A percentile compares a stretch with the other conserved stretches of the same genome.
Conservation (phyloP, 1,140 invertebrate species). For the Paraescarpia echinospica region DNA sequence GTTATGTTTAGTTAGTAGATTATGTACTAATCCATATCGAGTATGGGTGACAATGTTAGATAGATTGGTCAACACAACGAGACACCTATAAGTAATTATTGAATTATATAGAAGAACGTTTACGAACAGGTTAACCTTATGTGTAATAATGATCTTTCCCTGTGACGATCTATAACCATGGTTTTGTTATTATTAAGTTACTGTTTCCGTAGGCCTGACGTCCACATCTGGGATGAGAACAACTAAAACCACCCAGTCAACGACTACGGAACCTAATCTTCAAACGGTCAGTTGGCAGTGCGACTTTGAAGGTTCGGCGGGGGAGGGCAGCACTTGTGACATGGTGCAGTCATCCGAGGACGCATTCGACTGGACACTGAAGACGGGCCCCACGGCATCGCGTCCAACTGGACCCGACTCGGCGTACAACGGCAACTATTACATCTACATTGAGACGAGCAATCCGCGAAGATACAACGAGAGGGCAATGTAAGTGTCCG, state of each 20-base stretch:
- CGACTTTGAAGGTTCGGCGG: not conserved
- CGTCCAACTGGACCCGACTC: constrained; percentile 16
- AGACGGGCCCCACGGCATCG: constrained; percentile 21
- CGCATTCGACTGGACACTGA: constrained; percentile 22
- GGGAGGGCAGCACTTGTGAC: not conserved
- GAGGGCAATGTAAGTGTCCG: constrained; percentile 39
- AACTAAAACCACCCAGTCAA: not conserved
- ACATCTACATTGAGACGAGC: constrained; percentile 53
- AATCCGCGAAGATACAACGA: constrained; percentile 42
- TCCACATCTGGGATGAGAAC: too few species aligned
- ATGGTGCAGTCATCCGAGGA: constrained; percentile 9
- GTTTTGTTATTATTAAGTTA: too few species aligned
- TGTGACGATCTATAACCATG: not conserved
- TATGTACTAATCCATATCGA: too few species aligned
- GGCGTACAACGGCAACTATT: constrained; percentile 41
- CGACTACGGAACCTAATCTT: not conserved
- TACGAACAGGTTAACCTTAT: too few species aligned
- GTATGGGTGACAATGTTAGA: too few species aligned
- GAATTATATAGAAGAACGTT: too few species aligned
- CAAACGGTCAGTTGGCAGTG: constrained; percentile 1
- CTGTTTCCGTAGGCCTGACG: too few species aligned
- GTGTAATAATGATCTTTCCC: not conserved
- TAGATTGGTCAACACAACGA: too few species aligned
- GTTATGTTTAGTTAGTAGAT: too few species aligned
- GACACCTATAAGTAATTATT: too few species aligned